Evolutionary conservation across 2,888 invertebrate species (phyloP).

Genomic region (Carabus problematicus): DNA sequence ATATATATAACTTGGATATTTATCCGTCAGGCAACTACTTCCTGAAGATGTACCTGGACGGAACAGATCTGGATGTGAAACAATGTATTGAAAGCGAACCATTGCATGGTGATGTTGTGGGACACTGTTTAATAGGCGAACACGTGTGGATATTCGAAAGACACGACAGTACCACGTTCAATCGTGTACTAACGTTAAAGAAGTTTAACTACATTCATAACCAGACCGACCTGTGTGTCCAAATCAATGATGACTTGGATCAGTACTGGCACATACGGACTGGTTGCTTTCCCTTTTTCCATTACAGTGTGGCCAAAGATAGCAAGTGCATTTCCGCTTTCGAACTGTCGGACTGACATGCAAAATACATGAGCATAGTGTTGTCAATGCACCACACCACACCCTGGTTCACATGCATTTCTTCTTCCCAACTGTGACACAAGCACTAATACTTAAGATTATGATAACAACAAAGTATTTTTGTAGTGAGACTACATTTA

Average conservation of each 20-base stretch:
- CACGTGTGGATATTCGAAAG: slow-evolving; percentile 22
- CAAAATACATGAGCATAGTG: too few relatives aligned
- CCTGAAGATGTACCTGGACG: slow-evolving; percentile 10
- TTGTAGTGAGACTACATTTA: too few relatives aligned
- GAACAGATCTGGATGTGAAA: slow-evolving; percentile 7
- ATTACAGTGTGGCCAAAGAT: slow-evolving; percentile 42
- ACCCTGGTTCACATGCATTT: too few relatives aligned
- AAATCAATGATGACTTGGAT: slow-evolving; percentile 30
- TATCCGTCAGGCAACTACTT: slow-evolving; percentile 22
- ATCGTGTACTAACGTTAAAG: slow-evolving; percentile 10
- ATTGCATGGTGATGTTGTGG: slow-evolving; percentile 21
- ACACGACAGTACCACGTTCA: neutral
- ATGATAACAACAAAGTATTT: too few relatives aligned
- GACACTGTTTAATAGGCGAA: slow-evolving; percentile 11
- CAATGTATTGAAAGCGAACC: neutral
- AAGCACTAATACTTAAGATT: too few relatives aligned
- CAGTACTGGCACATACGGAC: slow-evolving; percentile 31
- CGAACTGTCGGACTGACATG: too few relatives aligned
- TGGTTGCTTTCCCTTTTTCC: slow-evolving; percentile 44
- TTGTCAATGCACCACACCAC: too few relatives aligned
- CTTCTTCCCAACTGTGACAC: too few relatives aligned
- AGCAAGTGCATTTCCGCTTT: slow-evolving; percentile 44
- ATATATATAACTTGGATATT: neutral
- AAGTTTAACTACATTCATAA: slow-evolving; percentile 22
- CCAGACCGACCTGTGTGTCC: slow-evolving; percentile 13